Conservation (phyloP, 2,888 invertebrate genomes). For the Eupelmus urozonus region DNA sequence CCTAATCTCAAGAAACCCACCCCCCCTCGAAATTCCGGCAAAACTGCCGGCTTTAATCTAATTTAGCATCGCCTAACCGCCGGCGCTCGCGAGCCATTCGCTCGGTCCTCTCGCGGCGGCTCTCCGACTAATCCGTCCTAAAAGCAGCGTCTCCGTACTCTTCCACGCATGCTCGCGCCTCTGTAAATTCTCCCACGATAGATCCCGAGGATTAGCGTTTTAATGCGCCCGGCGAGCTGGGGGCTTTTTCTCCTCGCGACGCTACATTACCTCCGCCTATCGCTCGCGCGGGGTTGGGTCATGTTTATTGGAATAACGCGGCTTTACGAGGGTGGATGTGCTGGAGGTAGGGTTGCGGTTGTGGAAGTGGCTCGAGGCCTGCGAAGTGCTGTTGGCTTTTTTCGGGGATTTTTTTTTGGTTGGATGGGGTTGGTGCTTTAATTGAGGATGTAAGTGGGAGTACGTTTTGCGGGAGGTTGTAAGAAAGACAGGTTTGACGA, state of each 20-base stretch:
- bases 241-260: conserved; percentile 58
- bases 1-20: neutral
- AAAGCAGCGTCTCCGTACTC: conserved; percentile 50
- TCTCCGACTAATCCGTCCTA: conserved; percentile 9
- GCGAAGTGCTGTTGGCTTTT: no score
- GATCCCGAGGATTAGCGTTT: conserved; percentile 69
- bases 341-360: neutral
- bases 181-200: conserved; percentile 70
- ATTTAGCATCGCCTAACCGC: neutral
- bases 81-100: neutral
- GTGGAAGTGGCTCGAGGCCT: no score
- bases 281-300: conserved; percentile 58
- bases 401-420: no score
- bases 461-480: no score
- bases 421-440: no score
- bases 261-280: conserved; percentile 73
- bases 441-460: no score
- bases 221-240: conserved; percentile 63
- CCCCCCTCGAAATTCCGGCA: no score
- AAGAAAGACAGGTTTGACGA: no score
- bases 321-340: neutral
- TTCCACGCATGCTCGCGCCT: conserved; percentile 50
- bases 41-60: conserved; percentile 12
- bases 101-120: neutral
- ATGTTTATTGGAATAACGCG: neutral